Conservation (phyloP, 2,113 vertebrate species). For the Paradisaea rubra region DNA sequence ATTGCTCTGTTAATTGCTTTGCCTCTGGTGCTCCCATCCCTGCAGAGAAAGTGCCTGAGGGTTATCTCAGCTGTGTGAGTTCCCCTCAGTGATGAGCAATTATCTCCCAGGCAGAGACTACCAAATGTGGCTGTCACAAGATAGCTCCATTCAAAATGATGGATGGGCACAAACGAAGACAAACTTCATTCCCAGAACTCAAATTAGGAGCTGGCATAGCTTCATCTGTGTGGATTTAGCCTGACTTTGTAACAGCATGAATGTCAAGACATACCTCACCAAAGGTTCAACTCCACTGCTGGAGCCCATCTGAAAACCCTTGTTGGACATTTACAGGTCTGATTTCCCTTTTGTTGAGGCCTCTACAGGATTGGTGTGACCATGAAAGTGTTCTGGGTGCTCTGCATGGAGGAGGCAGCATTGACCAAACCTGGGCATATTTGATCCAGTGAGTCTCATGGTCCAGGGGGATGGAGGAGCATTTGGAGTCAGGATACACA, state of each 20-base stretch:
- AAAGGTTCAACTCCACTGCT: not conserved
- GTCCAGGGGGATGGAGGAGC: not conserved
- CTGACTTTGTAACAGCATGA: not conserved
- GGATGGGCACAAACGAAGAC: not conserved
- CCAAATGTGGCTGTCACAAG: constrained; percentile 5
- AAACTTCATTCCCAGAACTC: not conserved
- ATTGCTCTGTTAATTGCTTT: constrained; percentile 56
- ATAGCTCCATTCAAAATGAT: not conserved
- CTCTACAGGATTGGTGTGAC: not conserved
- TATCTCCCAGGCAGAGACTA: not conserved
- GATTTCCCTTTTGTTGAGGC: not conserved
- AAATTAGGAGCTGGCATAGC: not conserved
- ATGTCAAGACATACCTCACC: not conserved
- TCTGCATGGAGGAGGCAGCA: not conserved
- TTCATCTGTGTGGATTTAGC: not conserved
- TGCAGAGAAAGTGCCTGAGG: constrained; percentile 6
- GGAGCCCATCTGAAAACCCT: not conserved
- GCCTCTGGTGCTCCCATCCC: constrained; percentile 13
- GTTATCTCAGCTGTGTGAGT: not conserved
- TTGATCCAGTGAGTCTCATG: not conserved
- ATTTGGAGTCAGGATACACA: not conserved
- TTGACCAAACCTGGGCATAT: not conserved
- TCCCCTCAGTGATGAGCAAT: not conserved
- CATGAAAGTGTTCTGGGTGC: not conserved
- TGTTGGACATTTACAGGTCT: not conserved